Base-by-base conservation (phyloP, 1,140 invertebrate species). In the Cryptotermes secundus region DNA sequence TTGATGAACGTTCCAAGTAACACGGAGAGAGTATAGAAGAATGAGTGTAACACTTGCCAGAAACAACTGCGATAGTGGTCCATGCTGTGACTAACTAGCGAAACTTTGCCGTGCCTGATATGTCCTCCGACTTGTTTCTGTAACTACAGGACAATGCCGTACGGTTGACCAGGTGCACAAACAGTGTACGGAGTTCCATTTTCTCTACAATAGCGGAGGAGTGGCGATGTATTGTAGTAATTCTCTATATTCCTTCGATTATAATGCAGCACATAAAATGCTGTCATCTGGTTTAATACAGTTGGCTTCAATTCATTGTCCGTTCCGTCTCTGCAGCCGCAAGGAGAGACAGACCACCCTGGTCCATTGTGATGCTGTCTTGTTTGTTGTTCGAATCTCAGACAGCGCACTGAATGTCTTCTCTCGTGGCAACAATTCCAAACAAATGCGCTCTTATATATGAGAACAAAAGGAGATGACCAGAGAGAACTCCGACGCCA, bases 331-430 rank as follows among this genome's bases (percentile, higher is more conserved):
- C 59, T 12, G 59, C 59, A 72, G 59, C 59, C 59, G 26, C 59
- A 31, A 72, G 59, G 59, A 72, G 59, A 31, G 26, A n/a, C n/a
- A 31, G 59, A 72, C 59, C 59, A 72, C 59, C 59, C 59, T 72
- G 59, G 59, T n/a, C 59, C n/a, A 72, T 72, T 72, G 59, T 72
- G 59, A 72, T 72, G 59, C 26, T 72, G 59, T 72, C 59, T 72
- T 72, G 59, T 72, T 72, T 72, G 59, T 72, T 72, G 59, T 72
- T 72, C 59, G 59, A 72, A 72, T 72, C 59, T 72, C 59, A 72
- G 59, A 72, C 59, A 72, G 59, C 59, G 59, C 59, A 72, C 59
- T n/a, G 59, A 72, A n/a, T 72, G 59, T 72, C 59, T 72, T 72
- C 59, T 59, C 59, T 72, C 3, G n/a, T 72, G n/a, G 59, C n/a